These are phyloP conservation scores for Trichacis sp. DNA, from an alignment of 2,888 invertebrate species.

Conservation along the genomic window DNA sequence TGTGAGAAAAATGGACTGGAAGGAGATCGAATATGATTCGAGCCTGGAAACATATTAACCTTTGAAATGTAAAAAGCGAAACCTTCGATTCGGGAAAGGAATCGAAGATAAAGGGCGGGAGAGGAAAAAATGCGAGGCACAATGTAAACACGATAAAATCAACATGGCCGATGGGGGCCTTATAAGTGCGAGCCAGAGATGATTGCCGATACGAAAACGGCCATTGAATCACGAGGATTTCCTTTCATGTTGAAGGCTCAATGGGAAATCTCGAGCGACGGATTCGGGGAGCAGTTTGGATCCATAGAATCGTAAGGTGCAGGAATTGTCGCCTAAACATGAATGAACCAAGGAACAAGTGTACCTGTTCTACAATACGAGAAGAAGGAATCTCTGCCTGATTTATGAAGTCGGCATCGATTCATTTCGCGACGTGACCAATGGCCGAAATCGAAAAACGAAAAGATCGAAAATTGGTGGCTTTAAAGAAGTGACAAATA, in stretches of 20 bases:
- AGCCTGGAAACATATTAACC: too few species aligned
- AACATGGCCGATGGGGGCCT: conserved; percentile 47
- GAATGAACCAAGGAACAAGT: conserved; percentile 65
- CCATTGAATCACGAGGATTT: conserved; percentile 38
- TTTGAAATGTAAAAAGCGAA: not conserved
- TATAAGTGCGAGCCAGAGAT: conserved; percentile 46
- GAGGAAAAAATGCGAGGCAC: conserved; percentile 28
- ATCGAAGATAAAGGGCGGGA: conserved; percentile 13
- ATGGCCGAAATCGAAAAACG: not conserved
- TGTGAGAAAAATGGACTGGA: not conserved
- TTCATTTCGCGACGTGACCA: conserved; percentile 21
- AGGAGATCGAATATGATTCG: too few species aligned
- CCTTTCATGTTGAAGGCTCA: conserved; percentile 30
- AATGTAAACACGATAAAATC: conserved; percentile 65
- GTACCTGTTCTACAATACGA: conserved; percentile 58
- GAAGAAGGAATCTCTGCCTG: conserved; percentile 53
- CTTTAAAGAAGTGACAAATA: not conserved
- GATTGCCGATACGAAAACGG: conserved; percentile 51
- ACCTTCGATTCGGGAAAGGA: conserved; percentile 4
- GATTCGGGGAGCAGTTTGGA: conserved; percentile 1
- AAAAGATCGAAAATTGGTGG: not conserved
- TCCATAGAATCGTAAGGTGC: conserved; percentile 61
- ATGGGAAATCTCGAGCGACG: conserved; percentile 34
- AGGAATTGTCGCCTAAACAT: conserved; percentile 58
- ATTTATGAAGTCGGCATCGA: conserved; percentile 54